Base-by-base conservation (phyloP, 2,888 invertebrate genomes). In the Odontothrips loti region DNA sequence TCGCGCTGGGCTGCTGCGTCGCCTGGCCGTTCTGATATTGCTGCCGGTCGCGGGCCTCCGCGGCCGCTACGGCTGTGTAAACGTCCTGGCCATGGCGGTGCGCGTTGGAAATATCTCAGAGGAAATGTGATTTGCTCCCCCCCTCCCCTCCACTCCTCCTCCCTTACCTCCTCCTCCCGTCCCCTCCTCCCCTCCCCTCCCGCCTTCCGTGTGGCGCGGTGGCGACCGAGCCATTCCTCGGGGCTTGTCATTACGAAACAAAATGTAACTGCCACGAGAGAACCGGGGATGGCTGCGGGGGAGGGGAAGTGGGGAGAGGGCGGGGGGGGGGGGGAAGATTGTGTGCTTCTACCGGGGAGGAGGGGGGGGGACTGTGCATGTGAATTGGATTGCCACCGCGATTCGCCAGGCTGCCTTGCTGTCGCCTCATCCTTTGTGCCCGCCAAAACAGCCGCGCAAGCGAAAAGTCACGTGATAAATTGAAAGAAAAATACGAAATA, bases 221-320 rank as follows among this genome's bases (percentile, higher is more conserved):
- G n/a, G 58, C 58, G 58, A 17, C 34, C 34, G 34, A 27, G 68
- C 68, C 68, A 75, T 75, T 75, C 68, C 68, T 75, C 68, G 68
- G 27, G 68, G 68, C 68, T 75, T 75, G 68, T 75, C 68, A 75
- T 75, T 75, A 75, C 68, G 68, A 75, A 75, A 75, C 68, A 75
- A 75, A 75, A 75, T 75, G 68, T 75, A 75, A 75, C 68, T 75
- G 68, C 68, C 68, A 17, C 15, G 68, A 27, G 68, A 8, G 68
- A 11, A 23, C n/a, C 23, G 27, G 23, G 23, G 68, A 0, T n/a
- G n/a, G 51, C 17, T 11, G 68, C 68, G 27, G 68, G 68, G 68
- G 68, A 4, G 68, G 23, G n/a, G 23, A 23, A 4, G 23, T 1
- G 68, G 27, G 1, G 23, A 27, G 58, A 58, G 20, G 58, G 58